These are phyloP conservation scores for Chionoecetes opilio DNA, from an alignment of 1,140 invertebrate genomes.

Conservation along the genomic window DNA sequence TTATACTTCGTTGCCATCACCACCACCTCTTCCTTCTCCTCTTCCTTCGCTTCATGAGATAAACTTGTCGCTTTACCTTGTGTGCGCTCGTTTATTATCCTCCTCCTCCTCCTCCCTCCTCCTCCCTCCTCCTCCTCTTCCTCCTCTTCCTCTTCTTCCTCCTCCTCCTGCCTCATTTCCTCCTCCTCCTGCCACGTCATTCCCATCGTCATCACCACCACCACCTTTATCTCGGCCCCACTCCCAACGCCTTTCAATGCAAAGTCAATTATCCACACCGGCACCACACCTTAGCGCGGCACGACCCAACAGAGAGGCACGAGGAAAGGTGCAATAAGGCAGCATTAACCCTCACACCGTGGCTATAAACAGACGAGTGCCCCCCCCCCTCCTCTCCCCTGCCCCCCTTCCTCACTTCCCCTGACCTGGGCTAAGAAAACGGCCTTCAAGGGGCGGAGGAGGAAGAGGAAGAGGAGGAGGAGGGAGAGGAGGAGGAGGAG, in stretches of 20 bases:
- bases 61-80: too few species aligned
- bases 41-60: too few species aligned
- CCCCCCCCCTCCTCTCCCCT: too few species aligned
- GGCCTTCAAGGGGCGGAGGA: neutral
- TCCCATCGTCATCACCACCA: too few species aligned
- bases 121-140: neutral
- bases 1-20: neutral
- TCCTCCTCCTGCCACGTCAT: neutral
- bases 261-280: too few species aligned
- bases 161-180: neutral
- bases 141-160: neutral
- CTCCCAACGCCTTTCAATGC: too few species aligned
- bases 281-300: too few species aligned
- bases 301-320: too few species aligned
- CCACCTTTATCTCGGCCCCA: too few species aligned
- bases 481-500: neutral
- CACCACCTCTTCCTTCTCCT: too few species aligned
- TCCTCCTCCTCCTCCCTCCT: neutral
- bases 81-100: too few species aligned
- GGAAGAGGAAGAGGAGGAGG: neutral
- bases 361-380: neutral
- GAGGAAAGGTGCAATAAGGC: neutral
- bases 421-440: conserved; percentile 1
- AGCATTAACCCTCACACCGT: conserved; percentile 13
- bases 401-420: neutral